phyloP scores from a whole-genome alignment of 2,888 invertebrate genomes.

The Ophioninae sp. region DNA sequence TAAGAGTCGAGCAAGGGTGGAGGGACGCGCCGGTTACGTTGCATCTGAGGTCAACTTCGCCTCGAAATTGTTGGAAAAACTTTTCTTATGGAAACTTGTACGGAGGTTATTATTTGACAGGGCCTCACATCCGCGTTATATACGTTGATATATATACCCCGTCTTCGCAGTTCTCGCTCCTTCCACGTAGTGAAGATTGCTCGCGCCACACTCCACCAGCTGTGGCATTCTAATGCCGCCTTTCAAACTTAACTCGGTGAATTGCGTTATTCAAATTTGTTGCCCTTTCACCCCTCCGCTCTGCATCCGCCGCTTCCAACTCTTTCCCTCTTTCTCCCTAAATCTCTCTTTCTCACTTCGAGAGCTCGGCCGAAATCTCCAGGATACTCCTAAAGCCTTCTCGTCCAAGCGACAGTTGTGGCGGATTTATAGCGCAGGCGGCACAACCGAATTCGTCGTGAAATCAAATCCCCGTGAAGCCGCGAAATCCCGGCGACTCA shows the following conservation, averaged over 20 bases:
- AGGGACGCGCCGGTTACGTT: constrained; percentile 10
- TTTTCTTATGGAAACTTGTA: constrained; percentile 69
- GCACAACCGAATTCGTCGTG: constrained; percentile 22
- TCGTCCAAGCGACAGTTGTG: constrained; percentile 57
- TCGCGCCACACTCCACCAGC: constrained; percentile 62
- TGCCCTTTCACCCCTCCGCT: constrained; percentile 28
- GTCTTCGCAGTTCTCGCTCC: constrained; percentile 38
- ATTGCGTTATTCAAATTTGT: constrained; percentile 76
- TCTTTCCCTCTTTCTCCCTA: constrained; percentile 3
- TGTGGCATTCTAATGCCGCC: constrained; percentile 71
- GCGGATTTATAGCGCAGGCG: constrained; percentile 50
- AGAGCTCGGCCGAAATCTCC: constrained; percentile 26
- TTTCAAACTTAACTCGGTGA: constrained; percentile 73
- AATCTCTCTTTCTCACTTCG: background rate
- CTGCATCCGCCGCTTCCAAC: background rate
- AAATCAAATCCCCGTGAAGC: constrained; percentile 27
- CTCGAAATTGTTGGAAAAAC: constrained; percentile 61
- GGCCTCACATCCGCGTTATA: constrained; percentile 42
- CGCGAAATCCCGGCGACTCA: background rate
- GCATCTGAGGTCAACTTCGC: constrained; percentile 45
- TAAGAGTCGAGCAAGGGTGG: background rate
- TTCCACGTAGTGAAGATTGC: constrained; percentile 40
- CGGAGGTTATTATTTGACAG: constrained; percentile 73
- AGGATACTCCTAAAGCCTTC: constrained; percentile 48
- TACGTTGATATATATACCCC: constrained; percentile 10